Base-by-base conservation (phyloP, 2,113 vertebrate genomes). In the Hippopotamus amphibius region DNA sequence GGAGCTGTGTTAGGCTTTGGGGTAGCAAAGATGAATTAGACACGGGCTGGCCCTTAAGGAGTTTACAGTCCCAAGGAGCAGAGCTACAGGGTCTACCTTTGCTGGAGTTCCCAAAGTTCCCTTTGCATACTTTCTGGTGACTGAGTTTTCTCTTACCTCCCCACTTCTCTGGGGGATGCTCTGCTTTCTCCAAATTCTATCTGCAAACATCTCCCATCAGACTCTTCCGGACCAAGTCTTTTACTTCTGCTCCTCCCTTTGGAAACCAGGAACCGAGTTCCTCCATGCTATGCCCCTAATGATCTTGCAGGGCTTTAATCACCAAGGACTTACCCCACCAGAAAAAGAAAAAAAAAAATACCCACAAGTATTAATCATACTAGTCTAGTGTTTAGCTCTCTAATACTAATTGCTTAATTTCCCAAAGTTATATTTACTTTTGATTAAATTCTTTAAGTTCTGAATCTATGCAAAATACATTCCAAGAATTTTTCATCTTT, bases 371-470 rank as follows among this genome's bases (percentile, higher is more conserved):
- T 96, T 86, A 88, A 88, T 68, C 28, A 72, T 16, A n/a, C 95
- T 74, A 86, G 37, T 84, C 95, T 81, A 88, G 33, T 87, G 66
- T 97, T 96, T 97, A 65, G 41, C 50, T 82, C 50, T 19, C 41
- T 95, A 92, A 88, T 90, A 88, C 57, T 97, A 80, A 24, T 69
- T 72, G 61, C 95, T 82, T 94, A 95, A 82, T 93, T 53, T 43
- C 43, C 55, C 68, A 72, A 63, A 43, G 96, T 96, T 96, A 82
- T 87, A 83, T 96, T 98, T 96, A 92, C 74, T 77, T 93, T 87
- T 80, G 93, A 97, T 97, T 97, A 98, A 97, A 96, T 96, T 96
- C 86, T 93, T 95, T 94, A 95, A 93, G 88, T 97, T 97, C 16
- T 55, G 93, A 98, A 95, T 95, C 96, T 94, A 95, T 96, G 96